phyloP scores from a whole-genome alignment of 2,797 vertebrate genomes.

The Macropus fuliginosus region DNA sequence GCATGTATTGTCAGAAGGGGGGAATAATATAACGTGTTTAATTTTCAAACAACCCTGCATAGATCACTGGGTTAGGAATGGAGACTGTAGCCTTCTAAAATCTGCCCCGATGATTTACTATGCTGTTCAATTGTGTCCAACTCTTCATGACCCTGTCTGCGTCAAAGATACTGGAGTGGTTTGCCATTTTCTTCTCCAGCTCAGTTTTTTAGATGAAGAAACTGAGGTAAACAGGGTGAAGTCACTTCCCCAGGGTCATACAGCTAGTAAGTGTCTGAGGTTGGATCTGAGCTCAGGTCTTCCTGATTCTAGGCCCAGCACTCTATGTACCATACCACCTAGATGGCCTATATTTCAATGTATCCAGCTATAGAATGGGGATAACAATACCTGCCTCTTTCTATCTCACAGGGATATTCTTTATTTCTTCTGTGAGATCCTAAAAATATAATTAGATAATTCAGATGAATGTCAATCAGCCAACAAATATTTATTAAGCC shows the following conservation, averaged over 20 bases:
- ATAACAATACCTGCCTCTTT: neutral
- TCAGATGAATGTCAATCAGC: neutral
- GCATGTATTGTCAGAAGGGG: slow-evolving; percentile 10
- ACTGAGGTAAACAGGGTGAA: neutral
- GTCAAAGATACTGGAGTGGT: neutral
- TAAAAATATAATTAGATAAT: neutral
- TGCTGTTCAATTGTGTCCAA: neutral
- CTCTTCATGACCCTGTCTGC: neutral
- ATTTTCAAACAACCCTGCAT: neutral
- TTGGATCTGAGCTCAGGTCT: neutral
- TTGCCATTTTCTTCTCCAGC: neutral
- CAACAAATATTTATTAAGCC: neutral
- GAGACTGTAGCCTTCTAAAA: neutral
- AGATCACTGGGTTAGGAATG: slow-evolving; percentile 21
- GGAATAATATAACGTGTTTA: neutral
- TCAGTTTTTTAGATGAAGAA: neutral
- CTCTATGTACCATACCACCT: neutral
- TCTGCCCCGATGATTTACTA: neutral
- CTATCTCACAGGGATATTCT: neutral
- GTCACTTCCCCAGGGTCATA: neutral
- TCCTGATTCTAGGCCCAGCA: neutral
- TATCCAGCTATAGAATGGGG: neutral
- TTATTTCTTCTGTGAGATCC: neutral
- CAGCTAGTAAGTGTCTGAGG: neutral
- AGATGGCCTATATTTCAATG: neutral